phyloP scores from a whole-genome alignment of 2,113 vertebrate species.

The Callionymus lyra region DNA sequence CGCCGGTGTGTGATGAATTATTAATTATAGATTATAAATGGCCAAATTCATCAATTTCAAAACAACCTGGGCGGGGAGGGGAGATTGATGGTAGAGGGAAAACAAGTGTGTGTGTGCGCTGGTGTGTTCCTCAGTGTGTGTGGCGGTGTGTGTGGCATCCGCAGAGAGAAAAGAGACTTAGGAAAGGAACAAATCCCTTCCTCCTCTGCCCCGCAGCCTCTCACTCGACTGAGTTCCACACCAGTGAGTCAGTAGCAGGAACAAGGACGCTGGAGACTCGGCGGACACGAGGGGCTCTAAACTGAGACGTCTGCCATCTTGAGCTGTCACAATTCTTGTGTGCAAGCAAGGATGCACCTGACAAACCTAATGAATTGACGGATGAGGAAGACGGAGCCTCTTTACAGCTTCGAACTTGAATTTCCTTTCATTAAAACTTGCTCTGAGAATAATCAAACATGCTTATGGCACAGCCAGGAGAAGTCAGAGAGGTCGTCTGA shows the following conservation, averaged over 20 bases:
- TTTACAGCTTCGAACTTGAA: constrained; percentile 15
- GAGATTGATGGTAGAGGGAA: constrained; percentile 48
- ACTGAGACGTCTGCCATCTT: constrained; percentile 54
- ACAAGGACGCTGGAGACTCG: constrained; percentile 44
- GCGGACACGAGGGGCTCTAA: constrained; percentile 47
- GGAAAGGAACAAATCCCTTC: constrained; percentile 49
- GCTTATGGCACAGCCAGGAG: too few relatives aligned
- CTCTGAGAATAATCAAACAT: too few relatives aligned
- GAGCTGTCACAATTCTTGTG: constrained; percentile 47
- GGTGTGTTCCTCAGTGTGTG: constrained; percentile 3
- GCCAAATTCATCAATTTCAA: constrained; percentile 59
- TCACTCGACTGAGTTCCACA: constrained; percentile 49
- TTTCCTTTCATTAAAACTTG: constrained; percentile 1
- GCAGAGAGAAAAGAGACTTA: constrained; percentile 39
- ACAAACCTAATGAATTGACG: constrained; percentile 53
- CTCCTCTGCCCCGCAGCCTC: constrained; percentile 37
- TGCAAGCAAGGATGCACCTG: constrained; percentile 45
- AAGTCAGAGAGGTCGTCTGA: too few relatives aligned
- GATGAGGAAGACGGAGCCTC: constrained; percentile 33
- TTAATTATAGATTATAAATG: constrained; percentile 59
- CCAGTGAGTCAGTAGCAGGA: constrained; percentile 44
- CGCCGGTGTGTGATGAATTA: constrained; percentile 47
- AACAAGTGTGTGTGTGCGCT: constrained; percentile 3
- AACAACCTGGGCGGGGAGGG: constrained; percentile 46
- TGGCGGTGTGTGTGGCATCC: constrained; percentile 10